Evolutionary conservation across 2,888 invertebrate species (phyloP), one percentile per base, ranked within the genome.

Genomic region (Athetis lepigone): DNA sequence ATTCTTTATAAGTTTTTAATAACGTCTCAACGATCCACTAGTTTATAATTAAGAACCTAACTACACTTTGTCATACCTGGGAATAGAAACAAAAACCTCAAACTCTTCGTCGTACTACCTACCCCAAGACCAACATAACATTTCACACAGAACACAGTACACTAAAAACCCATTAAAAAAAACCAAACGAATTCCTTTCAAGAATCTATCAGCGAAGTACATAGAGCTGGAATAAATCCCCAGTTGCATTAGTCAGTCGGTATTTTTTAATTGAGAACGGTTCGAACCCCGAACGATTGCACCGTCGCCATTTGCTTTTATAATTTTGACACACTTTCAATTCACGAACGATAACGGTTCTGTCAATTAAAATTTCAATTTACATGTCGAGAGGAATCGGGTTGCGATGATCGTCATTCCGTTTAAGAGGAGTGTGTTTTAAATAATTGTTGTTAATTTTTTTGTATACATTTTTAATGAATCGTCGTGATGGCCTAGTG

Each of bases 311-410:
- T 82, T 83, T 83, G 83, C 80, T 81, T 83, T 82, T 83, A 77
- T 83, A 83, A 83, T 83, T 83, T 79, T 83, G 84, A 83, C 83
- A 83, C 82, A 80, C 63, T 83, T 83, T 72, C 78, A 54, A 65
- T 62, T 58, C 62, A 25, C 8, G 54, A 40, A 16, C 66, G 51
- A 51, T 65, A 67, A 69, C 70, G 58, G 64, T 61, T 70, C 77
- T 65, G 78, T 79, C 78, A 79, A 79, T 79, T 79, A 80, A 79
- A 79, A 65, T 80, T 70, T 78, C 70, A 74, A 79, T 79, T 70
- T 74, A 40, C 66, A 77, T 70, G 23, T 63, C 25, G 62, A 75
- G 75, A 19, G 45, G 40, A 29, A 1, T 29, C 19, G 47, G 16
- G 21, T 6, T 7, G 2, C 43, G 40, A 55, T 64, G 36, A 56